These are phyloP conservation scores for Calyptommatus sinebrachiatus DNA, from an alignment of 2,113 vertebrate genomes.

Conservation along the genomic window DNA sequence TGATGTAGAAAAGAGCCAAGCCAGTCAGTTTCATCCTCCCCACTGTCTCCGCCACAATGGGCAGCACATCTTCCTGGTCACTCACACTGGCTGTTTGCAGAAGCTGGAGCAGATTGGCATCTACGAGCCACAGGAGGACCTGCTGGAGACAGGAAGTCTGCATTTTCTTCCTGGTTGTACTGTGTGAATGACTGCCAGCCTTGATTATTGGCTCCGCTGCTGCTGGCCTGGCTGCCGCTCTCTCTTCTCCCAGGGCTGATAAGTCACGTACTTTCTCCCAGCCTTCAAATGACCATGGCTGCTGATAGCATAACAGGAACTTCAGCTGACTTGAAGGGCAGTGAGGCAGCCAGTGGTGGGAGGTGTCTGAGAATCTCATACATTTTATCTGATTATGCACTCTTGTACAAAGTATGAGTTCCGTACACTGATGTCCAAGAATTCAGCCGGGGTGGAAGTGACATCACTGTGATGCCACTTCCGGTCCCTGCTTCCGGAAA, in stretches of 20 bases:
- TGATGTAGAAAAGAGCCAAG: neutral
- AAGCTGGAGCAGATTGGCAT: slow-evolving; percentile 13
- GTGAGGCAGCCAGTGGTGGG: neutral
- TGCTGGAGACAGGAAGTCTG: slow-evolving; percentile 24
- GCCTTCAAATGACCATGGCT: slow-evolving; percentile 10
- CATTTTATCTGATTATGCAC: no score
- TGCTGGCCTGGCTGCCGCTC: neutral
- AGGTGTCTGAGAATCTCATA: no score
- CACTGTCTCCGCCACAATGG: no score
- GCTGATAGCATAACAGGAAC: neutral
- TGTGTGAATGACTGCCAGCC: slow-evolving; percentile 10
- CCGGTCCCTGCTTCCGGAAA: no score
- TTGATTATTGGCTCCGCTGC: slow-evolving; percentile 6
- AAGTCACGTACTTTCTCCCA: slow-evolving; percentile 21
- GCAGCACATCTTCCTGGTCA: neutral
- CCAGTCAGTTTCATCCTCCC: neutral
- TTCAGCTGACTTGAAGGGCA: neutral
- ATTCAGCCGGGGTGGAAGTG: no score
- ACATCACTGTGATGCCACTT: no score
- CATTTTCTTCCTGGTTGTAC: slow-evolving; percentile 20
- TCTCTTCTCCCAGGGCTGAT: neutral
- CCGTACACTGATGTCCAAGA: no score
- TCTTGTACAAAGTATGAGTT: no score
- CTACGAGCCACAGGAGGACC: slow-evolving; percentile 8
- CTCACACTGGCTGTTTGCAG: neutral